These are phyloP conservation scores for Papilio aristodemus DNA, from an alignment of 1,140 invertebrate genomes.

Conservation along the genomic window DNA sequence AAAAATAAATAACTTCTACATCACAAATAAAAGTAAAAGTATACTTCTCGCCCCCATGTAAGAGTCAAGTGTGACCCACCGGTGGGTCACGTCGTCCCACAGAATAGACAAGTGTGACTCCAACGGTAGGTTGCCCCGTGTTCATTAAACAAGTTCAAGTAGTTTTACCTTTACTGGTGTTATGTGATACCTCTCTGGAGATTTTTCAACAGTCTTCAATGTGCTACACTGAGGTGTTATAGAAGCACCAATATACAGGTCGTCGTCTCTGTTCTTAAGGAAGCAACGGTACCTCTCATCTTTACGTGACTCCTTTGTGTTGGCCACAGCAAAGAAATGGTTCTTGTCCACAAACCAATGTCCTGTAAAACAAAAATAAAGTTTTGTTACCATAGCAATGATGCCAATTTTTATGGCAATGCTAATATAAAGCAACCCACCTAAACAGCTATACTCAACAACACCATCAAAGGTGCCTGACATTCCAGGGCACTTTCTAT, in stretches of 20 bases:
- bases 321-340: slow-evolving; percentile 96
- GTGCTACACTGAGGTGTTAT: slow-evolving; percentile 96
- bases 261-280: slow-evolving; percentile 95
- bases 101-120: too few relatives aligned
- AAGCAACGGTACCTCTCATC: slow-evolving; percentile 97
- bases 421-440: slow-evolving; percentile 49
- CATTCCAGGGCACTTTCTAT: slow-evolving; percentile 91
- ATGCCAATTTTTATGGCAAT: not conserved
- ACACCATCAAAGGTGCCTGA: slow-evolving; percentile 93
- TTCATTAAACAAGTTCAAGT: too few relatives aligned
- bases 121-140: too few relatives aligned
- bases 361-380: slow-evolving; percentile 69
- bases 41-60: too few relatives aligned
- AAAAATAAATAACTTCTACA: too few relatives aligned
- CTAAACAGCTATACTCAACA: slow-evolving; percentile 95
- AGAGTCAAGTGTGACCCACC: too few relatives aligned
- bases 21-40: too few relatives aligned
- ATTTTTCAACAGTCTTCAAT: slow-evolving; percentile 94
- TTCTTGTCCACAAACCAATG: slow-evolving; percentile 98
- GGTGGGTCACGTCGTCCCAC: too few relatives aligned
- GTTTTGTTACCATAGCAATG: slow-evolving; percentile 12
- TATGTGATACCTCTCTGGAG: slow-evolving; percentile 93
- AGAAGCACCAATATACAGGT: slow-evolving; percentile 91
- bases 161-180: slow-evolving; percentile 86
- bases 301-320: slow-evolving; percentile 95